Conservation (phyloP, 2,113 vertebrate genomes). For the Cheilinus undulatus region DNA sequence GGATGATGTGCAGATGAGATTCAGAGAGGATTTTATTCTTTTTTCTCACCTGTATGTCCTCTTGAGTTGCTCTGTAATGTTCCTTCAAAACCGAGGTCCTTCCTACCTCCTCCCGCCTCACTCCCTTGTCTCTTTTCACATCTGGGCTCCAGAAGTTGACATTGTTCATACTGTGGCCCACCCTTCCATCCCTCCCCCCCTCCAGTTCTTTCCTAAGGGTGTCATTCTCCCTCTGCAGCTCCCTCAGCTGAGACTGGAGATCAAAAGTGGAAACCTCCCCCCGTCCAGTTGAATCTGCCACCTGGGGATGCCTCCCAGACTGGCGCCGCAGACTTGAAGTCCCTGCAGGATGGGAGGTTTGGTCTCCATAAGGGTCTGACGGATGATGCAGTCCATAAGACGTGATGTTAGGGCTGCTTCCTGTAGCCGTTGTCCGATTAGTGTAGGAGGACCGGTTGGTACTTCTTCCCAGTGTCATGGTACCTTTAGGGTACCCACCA, state of each 20-base stretch:
- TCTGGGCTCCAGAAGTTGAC: slow-evolving; percentile 97
- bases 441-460: slow-evolving; percentile 89
- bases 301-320: slow-evolving; percentile 68
- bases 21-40: too few relatives aligned
- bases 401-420: slow-evolving; percentile 95
- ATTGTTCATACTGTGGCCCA: slow-evolving; percentile 89
- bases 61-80: slow-evolving; percentile 90
- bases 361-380: slow-evolving; percentile 88
- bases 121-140: slow-evolving; percentile 89
- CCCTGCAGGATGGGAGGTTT: slow-evolving; percentile 66
- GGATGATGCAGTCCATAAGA: slow-evolving; percentile 88
- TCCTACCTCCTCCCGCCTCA: slow-evolving; percentile 90
- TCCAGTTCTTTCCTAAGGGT: slow-evolving; percentile 92
- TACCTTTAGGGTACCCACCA: slow-evolving; percentile 92
- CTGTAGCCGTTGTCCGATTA: slow-evolving; percentile 88
- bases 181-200: slow-evolving; percentile 88
- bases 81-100: slow-evolving; percentile 91
- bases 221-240: slow-evolving; percentile 93
- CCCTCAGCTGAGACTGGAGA: slow-evolving; percentile 91
- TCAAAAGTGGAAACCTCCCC: slow-evolving; percentile 88
- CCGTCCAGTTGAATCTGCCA: slow-evolving; percentile 31
- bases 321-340: slow-evolving; percentile 87
- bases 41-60: slow-evolving; percentile 91
- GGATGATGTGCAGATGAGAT: slow-evolving; percentile 25
- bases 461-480: slow-evolving; percentile 94